Conservation (phyloP, 2,797 vertebrate species). For the Coracias cyanogaster region DNA sequence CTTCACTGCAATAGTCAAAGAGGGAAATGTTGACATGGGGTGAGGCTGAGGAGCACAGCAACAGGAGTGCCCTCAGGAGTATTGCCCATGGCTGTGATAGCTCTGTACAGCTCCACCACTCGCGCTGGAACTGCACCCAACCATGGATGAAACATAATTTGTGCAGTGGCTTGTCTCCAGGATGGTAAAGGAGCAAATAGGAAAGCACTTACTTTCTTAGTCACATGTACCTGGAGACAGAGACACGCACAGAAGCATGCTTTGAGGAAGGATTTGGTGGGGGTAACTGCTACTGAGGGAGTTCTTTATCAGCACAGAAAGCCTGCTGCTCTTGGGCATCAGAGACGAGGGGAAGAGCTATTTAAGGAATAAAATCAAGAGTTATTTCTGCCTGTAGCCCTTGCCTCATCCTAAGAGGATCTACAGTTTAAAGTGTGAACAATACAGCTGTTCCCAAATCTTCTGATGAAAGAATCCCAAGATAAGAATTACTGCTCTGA, state of each 20-base stretch:
- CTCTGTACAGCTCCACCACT: background rate
- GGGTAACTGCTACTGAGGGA: background rate
- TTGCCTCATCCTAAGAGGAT: background rate
- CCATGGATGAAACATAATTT: background rate
- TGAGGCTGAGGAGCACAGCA: background rate
- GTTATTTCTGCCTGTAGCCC: background rate
- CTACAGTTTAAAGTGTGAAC: background rate
- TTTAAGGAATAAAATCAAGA: background rate
- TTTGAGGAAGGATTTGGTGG: background rate
- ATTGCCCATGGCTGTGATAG: background rate
- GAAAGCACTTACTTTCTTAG: background rate
- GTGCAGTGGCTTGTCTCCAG: background rate
- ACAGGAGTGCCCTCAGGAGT: background rate
- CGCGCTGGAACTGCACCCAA: rapidly evolving
- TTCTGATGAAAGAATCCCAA: background rate
- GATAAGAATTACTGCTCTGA: background rate
- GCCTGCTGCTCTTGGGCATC: background rate
- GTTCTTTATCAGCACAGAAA: background rate
- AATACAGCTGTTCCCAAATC: background rate
- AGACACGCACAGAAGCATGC: rapidly evolving
- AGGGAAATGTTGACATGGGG: background rate
- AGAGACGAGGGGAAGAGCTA: background rate
- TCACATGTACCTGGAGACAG: rapidly evolving
- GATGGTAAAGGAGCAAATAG: background rate
- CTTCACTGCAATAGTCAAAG: background rate